These are phyloP conservation scores for Drosophila ustulata DNA, from an alignment of 2,888 invertebrate genomes.

Conservation along the genomic window DNA sequence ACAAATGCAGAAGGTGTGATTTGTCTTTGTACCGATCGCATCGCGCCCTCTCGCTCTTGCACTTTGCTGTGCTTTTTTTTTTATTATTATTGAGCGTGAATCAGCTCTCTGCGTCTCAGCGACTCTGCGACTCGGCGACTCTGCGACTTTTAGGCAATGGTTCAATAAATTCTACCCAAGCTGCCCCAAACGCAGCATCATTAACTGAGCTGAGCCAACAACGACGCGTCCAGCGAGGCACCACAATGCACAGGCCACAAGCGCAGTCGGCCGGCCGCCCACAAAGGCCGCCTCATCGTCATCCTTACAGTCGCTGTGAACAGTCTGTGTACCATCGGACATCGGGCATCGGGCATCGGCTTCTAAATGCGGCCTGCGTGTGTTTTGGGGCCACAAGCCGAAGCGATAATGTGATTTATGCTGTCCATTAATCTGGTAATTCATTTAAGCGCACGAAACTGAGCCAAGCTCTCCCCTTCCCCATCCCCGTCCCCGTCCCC, in stretches of 20 bases:
- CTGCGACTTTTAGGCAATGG: conserved; percentile 80
- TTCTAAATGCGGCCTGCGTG: conserved; percentile 67
- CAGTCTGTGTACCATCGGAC: conserved; percentile 11
- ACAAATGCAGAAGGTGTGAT: conserved; percentile 85
- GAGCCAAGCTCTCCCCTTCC: conserved; percentile 51
- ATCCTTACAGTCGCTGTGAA: conserved; percentile 19
- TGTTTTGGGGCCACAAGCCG: conserved; percentile 74
- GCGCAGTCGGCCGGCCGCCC: conserved; percentile 67
- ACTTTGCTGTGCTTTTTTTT: neutral
- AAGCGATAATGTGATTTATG: conserved; percentile 85
- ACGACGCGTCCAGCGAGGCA: neutral
- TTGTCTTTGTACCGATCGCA: conserved; percentile 83
- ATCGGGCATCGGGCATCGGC: conserved; percentile 17
- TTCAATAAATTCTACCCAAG: conserved; percentile 82
- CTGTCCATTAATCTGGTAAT: conserved; percentile 85
- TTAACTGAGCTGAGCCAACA: conserved; percentile 48
- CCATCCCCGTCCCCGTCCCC: conserved; percentile 3
- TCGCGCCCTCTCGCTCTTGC: conserved; percentile 1
- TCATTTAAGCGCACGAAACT: conserved; percentile 82
- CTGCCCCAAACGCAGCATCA: conserved; percentile 64
- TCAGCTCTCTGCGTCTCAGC: conserved; percentile 43
- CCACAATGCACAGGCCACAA: conserved; percentile 20
- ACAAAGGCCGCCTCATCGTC: conserved; percentile 72
- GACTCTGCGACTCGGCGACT: conserved; percentile 62
- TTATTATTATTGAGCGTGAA: neutral